Evolutionary conservation across 2,113 vertebrate species (phyloP).

Genomic region (Sinocyclocheilus anshuiensis): DNA sequence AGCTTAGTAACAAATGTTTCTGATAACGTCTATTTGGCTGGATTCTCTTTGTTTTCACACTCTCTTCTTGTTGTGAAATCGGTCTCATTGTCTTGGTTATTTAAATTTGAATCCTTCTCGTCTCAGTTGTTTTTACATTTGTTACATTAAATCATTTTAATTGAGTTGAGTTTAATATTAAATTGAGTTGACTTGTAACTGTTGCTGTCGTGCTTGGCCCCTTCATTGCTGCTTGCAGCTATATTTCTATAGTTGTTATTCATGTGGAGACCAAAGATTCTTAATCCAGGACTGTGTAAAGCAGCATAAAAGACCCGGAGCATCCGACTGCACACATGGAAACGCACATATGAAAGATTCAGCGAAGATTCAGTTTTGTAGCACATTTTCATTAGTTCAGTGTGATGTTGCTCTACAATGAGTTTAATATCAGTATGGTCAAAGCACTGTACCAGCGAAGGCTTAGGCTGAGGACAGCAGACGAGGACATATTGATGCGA

Average conservation of each 20-base stretch:
- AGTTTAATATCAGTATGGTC: not conserved
- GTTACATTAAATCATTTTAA: constrained; percentile 34
- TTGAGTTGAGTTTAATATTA: not conserved
- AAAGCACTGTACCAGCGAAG: not conserved
- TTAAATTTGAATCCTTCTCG: not conserved
- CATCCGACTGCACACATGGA: not conserved
- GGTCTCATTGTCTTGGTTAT: constrained; percentile 56
- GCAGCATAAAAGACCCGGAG: not conserved
- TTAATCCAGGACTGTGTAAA: constrained; percentile 4
- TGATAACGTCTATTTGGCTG: not conserved
- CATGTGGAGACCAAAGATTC: constrained; percentile 76
- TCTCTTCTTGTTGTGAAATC: not conserved
- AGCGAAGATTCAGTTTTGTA: not conserved
- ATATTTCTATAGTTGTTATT: constrained; percentile 61
- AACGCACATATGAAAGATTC: not conserved
- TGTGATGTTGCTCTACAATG: not conserved
- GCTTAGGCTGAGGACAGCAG: not conserved
- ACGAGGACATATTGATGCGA: not conserved
- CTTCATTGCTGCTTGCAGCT: constrained; percentile 25
- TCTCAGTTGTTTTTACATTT: not conserved
- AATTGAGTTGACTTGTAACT: not conserved
- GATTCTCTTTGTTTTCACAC: not conserved
- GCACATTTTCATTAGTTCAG: not conserved
- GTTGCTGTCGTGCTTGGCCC: not conserved
- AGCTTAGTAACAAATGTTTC: not conserved